Conservation (phyloP, 2,797 vertebrate genomes). For the Halcyon chelicuti region DNA sequence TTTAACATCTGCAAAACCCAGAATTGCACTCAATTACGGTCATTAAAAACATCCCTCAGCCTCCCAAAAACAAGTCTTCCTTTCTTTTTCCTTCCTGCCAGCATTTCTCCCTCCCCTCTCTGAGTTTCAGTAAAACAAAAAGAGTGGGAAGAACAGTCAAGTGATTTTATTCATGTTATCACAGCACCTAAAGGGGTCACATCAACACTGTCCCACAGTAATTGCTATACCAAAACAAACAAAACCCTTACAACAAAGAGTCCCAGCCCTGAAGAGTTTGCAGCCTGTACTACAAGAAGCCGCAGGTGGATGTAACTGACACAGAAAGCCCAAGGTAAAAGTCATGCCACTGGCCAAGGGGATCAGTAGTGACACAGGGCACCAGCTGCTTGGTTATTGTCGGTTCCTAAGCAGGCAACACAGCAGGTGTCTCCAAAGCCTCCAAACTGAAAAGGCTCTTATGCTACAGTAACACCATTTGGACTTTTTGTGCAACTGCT, state of each 20-base stretch:
- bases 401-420: not conserved
- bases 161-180: slow-evolving; percentile 3
- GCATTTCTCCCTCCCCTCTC: not conserved
- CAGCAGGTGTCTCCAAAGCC: slow-evolving; percentile 10
- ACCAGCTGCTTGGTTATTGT: slow-evolving; percentile 49
- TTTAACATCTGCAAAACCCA: not conserved
- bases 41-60: not conserved
- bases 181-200: not conserved
- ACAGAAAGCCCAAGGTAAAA: slow-evolving; percentile 32
- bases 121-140: not conserved
- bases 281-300: not conserved
- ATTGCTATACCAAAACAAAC: not conserved
- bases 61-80: not conserved
- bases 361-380: not conserved
- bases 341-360: not conserved
- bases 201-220: not conserved
- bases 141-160: slow-evolving; percentile 1
- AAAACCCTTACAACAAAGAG: not conserved
- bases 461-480: not conserved
- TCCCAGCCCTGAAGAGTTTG: not conserved
- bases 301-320: slow-evolving; percentile 24
- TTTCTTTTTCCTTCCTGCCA: slow-evolving; percentile 18
- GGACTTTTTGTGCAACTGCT: not conserved
- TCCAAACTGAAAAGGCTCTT: slow-evolving; percentile 35
- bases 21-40: not conserved